Evolutionary conservation across 2,797 vertebrate species (phyloP), one percentile per base, ranked within the genome.

Genomic region (Galago senegalensis): DNA sequence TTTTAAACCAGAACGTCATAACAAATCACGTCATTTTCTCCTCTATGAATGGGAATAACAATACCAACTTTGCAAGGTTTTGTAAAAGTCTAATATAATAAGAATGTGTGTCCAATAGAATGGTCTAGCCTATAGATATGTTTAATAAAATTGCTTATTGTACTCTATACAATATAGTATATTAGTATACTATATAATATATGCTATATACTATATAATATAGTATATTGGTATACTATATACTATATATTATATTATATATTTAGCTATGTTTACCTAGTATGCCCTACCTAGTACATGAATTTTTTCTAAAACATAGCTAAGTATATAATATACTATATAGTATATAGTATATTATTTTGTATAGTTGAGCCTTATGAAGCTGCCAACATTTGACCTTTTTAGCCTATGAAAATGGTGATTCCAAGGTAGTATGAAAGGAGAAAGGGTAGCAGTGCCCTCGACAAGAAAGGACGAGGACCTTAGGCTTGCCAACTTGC

Each of bases 131-230:
- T 7, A 70, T 49, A 70, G 46, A 27, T 81, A 7, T 81, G 4
- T 69, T 96, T 46, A 93, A 56, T 58, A 49, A 91, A 91, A 96
- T 84, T 87, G 89, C 13, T 94, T 88, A 90, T 73, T 87, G 77
- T 63, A 46, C 43, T 75, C 58, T 89, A 67, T 49, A 13, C 11
- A 49, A 49, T 13, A 13, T 49, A 49, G 46, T 14, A 49, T 49
- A 49, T 49, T 49, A 49, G 12, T 49, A 49, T 49, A 49, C 11
- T 49, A 49, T 40, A 40, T 40, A 40, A 40, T 40, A 40, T 49
- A 49, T 14, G 40, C 40, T 40, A 40, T 40, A 40, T 40, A 40
- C 40, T 40, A 40, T 53, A 53, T 16, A 53, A 16, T 53, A 49
- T 49, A 49, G 46, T 49, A 49, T 12, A 13, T 49, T 49, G 5